Conservation (phyloP, 35 echinoderm and acorn worm genomes). For the Apostichopus californicus region DNA sequence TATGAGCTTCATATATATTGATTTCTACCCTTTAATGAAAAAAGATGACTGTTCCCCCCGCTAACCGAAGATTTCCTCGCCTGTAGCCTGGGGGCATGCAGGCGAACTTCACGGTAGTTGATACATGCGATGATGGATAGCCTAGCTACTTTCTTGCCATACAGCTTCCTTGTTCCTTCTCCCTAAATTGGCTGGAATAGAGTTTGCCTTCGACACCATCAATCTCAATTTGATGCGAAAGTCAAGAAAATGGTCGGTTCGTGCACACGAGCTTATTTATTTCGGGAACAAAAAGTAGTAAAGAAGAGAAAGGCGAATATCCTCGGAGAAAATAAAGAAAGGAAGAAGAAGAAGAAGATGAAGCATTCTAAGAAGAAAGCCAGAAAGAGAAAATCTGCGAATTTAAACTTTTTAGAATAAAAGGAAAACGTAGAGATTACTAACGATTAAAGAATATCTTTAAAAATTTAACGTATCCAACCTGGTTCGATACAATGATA, state of each 20-base stretch:
- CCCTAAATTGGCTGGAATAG: conserved; percentile 50
- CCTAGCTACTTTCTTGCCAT: not conserved
- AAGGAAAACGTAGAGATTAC: not conserved
- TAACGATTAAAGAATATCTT: not conserved
- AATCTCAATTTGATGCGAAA: conserved; percentile 52
- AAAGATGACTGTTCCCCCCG: conserved; percentile 4
- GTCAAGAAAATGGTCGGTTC: conserved; percentile 26
- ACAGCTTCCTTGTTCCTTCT: conserved; percentile 1
- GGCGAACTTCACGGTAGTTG: conserved; percentile 29
- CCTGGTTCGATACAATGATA: conserved; percentile 17
- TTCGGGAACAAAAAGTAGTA: conserved; percentile 9
- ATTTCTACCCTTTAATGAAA: conserved; percentile 31
- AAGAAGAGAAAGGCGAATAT: conserved; percentile 19
- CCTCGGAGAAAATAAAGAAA: not conserved
- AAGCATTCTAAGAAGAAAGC: not conserved
- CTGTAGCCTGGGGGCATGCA: conserved; percentile 27
- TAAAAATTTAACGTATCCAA: conserved; percentile 28
- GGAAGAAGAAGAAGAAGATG: not conserved
- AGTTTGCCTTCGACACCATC: conserved; percentile 36
- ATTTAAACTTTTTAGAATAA: not conserved
- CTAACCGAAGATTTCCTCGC: conserved; percentile 32
- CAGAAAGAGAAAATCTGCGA: not conserved
- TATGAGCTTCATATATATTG: not conserved
- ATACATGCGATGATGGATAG: conserved; percentile 46
- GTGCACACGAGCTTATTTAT: not conserved